Evolutionary conservation across 1,140 invertebrate species (phyloP).

Genomic region (Aphelenchoides fujianensis): DNA sequence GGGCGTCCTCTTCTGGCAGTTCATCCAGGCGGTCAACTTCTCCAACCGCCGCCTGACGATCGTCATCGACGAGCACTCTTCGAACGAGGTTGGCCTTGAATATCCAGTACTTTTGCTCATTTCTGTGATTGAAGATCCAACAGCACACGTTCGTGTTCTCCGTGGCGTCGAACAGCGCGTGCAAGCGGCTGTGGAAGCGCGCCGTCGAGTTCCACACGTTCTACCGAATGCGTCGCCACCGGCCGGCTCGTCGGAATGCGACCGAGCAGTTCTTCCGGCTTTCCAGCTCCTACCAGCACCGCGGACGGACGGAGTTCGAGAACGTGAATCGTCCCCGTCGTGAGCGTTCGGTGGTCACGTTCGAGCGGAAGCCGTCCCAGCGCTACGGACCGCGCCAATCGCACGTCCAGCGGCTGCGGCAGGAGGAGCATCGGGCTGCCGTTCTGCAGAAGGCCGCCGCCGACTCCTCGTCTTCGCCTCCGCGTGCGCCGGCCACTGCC

Average conservation of each 20-base stretch:
- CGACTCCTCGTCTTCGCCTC: no score
- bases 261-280: conserved; percentile 54
- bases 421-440: conserved; percentile 28
- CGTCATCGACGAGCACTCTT: conserved; percentile 59
- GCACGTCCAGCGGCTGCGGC: conserved; percentile 66
- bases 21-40: conserved; percentile 59
- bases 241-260: conserved; percentile 30
- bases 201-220: conserved; percentile 96
- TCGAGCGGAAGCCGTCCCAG: conserved; percentile 91
- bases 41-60: conserved; percentile 56
- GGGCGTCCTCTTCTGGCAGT: conserved; percentile 91
- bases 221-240: conserved; percentile 73
- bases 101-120: neutral
- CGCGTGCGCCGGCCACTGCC: no score
- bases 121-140: conserved; percentile 47
- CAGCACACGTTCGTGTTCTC: conserved; percentile 67
- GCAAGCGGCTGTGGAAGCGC: conserved; percentile 96
- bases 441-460: neutral
- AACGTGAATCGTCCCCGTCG: conserved; percentile 41
- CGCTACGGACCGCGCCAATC: conserved; percentile 84
- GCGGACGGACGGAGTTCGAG: conserved; percentile 60
- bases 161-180: conserved; percentile 88
- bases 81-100: neutral
- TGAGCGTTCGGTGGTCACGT: conserved; percentile 61
- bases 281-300: conserved; percentile 58